Conservation (phyloP, 37 sponge, comb jelly and placozoan genomes). For the Tethya wilhelma region DNA sequence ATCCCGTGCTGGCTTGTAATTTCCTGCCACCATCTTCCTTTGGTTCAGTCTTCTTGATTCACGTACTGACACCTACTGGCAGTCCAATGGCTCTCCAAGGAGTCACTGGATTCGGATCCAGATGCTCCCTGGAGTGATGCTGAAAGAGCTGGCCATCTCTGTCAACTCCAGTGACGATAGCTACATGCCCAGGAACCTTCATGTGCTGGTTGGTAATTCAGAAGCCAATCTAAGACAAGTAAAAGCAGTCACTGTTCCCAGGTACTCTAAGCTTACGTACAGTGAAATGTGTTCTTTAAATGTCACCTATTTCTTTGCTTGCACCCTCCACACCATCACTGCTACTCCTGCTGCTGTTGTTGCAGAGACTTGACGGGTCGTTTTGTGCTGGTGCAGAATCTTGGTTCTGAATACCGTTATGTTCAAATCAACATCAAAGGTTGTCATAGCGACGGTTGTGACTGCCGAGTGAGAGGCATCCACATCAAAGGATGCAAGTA, state of each 20-base stretch:
- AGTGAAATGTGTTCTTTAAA: too few relatives aligned
- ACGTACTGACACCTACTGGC: slow-evolving; percentile 68
- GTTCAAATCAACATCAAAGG: slow-evolving; percentile 78
- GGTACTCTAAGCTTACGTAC: slow-evolving; percentile 18
- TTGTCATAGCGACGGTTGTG: slow-evolving; percentile 91
- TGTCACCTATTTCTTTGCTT: not conserved
- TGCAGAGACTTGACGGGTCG: slow-evolving; percentile 42
- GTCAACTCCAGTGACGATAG: slow-evolving; percentile 75
- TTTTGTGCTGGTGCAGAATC: slow-evolving; percentile 28
- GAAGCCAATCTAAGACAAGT: slow-evolving; percentile 52
- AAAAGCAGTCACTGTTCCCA: slow-evolving; percentile 51
- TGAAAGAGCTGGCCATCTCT: slow-evolving; percentile 63
- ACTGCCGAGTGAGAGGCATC: slow-evolving; percentile 71
- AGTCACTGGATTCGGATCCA: slow-evolving; percentile 78
- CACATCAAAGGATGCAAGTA: slow-evolving; percentile 77
- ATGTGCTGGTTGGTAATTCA: slow-evolving; percentile 61
- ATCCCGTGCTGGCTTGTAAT: not conserved
- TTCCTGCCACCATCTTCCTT: not conserved
- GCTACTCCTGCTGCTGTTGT: not conserved
- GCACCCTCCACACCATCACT: too few relatives aligned
- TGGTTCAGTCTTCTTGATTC: slow-evolving; percentile 48
- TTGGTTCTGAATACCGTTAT: slow-evolving; percentile 44
- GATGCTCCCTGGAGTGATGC: slow-evolving; percentile 50
- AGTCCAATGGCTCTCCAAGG: slow-evolving; percentile 84
- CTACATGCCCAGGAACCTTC: slow-evolving; percentile 80